Base-by-base conservation (phyloP, 2,888 invertebrate species). In the Petrolisthes manimaculis region DNA sequence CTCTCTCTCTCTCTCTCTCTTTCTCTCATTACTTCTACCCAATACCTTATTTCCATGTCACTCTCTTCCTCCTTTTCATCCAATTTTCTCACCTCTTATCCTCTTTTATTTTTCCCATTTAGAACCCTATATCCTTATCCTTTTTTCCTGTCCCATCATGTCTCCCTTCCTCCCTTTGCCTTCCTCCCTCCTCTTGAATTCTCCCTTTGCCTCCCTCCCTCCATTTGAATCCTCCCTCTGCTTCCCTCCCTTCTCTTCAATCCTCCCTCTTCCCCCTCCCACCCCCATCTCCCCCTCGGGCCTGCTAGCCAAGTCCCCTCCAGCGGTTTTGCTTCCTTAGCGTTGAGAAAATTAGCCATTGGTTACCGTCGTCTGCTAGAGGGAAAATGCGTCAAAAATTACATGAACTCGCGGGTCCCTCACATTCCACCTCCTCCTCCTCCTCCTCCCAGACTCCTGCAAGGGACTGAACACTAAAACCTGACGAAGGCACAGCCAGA, bases 271-370 rank as follows among this genome's bases (percentile, higher is more conserved):
- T 18, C 77, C 51, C 51, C 51, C 53, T 51, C 77, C 53, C 9
- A 5, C 21, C 21, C 74, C 37, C 21, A 12, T 21, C 9, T 14
- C 51, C 18, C 9, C 14, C 53, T 51, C 51, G 51, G 3, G 5
- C 77, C 14, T 51, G 51, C 14, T 77, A 6, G 5, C 51, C 53
- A 12, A 18, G 6, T 8, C 51, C 6, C 53, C 8, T 12, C 14
- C 9, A 18, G 37, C 37, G 4, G 8, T 74, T 24, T 74, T 61
- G 55, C 79, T 79, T 79, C 79, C 79, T 79, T 79, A 79, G 79
- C 54, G 79, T 54, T 79, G 79, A 55, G 79, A 79, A 79, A 79
- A 79, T 79, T 54, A 79, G 79, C 79, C 54, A 79, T 54, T 54
- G 79, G 79, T 79, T 61, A 61, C 61, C 61, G 61, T 9, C 61